Base-by-base conservation (phyloP, 2,888 invertebrate genomes). In the Subacronicta megacephala region DNA sequence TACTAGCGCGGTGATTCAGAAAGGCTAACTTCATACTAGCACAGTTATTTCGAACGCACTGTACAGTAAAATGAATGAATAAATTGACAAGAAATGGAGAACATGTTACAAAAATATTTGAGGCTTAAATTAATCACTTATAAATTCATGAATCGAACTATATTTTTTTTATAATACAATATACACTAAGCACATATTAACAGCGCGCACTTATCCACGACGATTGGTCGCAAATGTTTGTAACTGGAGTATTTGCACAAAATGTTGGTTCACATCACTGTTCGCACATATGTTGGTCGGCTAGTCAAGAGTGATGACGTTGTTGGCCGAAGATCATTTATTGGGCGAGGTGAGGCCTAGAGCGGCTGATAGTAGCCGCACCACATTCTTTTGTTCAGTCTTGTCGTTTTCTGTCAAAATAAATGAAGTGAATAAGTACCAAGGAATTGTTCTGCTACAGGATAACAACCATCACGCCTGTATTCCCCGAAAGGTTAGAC, bases 311-410 rank as follows among this genome's bases (percentile, higher is more conserved):
- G 16, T 13, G n/a, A 13, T 17, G 18, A 31, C 38, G 33, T 18
- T 16, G 7, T 67, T 69, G 38, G 66, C 61, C 57, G 60, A 33
- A 66, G 72, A 85, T 92, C 92, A 92, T 91, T 90, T 92, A 86
- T 68, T 88, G 66, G 92, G 77, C 52, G 89, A 76, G 60, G 95
- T 88, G 20, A 97, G 93, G 0, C 97, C 97, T 33, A 98, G 91
- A 0, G 97, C 97, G 75, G 97, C 96, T 43, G 97, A 97, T 53
- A 98, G 91, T 68, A 98, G 91, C 62, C 97, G 96, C 12, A 97
- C 96, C 7, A 98, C 97, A 76, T 97, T 97, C 85, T 96, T 97
- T 70, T 96, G 96, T 77, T 97, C 97, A 3, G 96, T 95, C 29
- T 95, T 95, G 72, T 97, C 97, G 62, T 96, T 96, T 89, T 96